Evolutionary conservation across 2,113 vertebrate species (phyloP).

Genomic region (Syngnathus floridae): DNA sequence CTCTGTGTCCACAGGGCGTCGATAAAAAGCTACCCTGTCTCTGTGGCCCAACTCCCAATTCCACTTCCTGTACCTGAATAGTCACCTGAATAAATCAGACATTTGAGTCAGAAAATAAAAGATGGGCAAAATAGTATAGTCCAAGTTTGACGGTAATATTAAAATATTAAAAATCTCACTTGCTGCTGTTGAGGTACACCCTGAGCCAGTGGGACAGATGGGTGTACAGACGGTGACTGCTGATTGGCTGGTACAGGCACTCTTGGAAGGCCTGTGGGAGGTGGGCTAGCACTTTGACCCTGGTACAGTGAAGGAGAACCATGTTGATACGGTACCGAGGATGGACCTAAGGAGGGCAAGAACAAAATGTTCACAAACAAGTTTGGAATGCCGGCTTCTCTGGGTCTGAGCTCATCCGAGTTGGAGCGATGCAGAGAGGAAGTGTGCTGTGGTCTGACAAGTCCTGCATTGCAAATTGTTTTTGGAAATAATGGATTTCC

Average conservation of each 20-base stretch:
- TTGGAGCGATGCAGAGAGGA: no score
- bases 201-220: constrained; percentile 54
- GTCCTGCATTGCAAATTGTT: no score
- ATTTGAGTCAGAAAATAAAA: neutral
- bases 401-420: no score
- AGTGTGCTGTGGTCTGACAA: no score
- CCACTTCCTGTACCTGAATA: constrained; percentile 92
- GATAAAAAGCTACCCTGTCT: constrained; percentile 79
- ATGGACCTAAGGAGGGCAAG: constrained; percentile 66
- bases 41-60: constrained; percentile 73
- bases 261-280: constrained; percentile 76
- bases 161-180: constrained; percentile 53
- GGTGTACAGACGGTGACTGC: constrained; percentile 60
- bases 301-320: constrained; percentile 74
- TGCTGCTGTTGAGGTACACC: constrained; percentile 81
- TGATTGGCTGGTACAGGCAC: constrained; percentile 77
- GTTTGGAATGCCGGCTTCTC: no score
- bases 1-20: constrained; percentile 83
- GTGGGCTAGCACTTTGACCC: constrained; percentile 81
- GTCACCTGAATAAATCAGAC: constrained; percentile 72
- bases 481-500: no score
- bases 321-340: constrained; percentile 85
- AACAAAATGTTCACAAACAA: neutral
- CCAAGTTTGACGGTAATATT: neutral
- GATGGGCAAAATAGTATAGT: neutral